Evolutionary conservation across 2,113 vertebrate species (phyloP).

Genomic region (Seriola rivoliana): DNA sequence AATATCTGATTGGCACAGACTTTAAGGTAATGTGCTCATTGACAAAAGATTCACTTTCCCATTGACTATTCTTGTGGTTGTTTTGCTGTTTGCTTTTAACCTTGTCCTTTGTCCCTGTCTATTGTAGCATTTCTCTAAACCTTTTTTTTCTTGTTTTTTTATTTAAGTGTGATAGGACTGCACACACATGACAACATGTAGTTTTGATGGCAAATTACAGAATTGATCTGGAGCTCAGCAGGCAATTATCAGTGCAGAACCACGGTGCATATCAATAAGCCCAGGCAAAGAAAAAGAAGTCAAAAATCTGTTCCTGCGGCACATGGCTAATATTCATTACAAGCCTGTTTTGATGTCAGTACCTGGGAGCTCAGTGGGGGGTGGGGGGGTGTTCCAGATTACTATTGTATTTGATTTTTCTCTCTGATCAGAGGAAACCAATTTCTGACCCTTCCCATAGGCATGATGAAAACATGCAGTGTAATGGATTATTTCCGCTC

Average conservation of each 20-base stretch:
- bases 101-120: slow-evolving; percentile 4
- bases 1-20: slow-evolving; percentile 3
- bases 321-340: slow-evolving; percentile 58
- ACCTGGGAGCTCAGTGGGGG: slow-evolving; percentile 45
- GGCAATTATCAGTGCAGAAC: slow-evolving; percentile 68
- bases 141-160: neutral
- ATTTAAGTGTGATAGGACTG: slow-evolving; percentile 33
- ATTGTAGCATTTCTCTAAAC: neutral
- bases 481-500: slow-evolving; percentile 62
- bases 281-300: neutral
- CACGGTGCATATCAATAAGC: slow-evolving; percentile 70
- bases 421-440: slow-evolving; percentile 68
- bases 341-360: slow-evolving; percentile 46
- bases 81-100: neutral
- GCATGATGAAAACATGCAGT: slow-evolving; percentile 56
- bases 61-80: neutral
- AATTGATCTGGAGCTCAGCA: slow-evolving; percentile 76
- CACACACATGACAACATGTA: slow-evolving; percentile 57
- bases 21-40: neutral
- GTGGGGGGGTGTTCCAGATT: slow-evolving; percentile 49
- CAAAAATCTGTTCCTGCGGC: slow-evolving; percentile 32
- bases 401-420: slow-evolving; percentile 64
- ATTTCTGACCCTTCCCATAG: slow-evolving; percentile 72
- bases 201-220: slow-evolving; percentile 74
- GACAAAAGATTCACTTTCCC: neutral